These are phyloP conservation scores for Hydriomena furcata DNA, from an alignment of 2,888 invertebrate genomes.

Conservation along the genomic window DNA sequence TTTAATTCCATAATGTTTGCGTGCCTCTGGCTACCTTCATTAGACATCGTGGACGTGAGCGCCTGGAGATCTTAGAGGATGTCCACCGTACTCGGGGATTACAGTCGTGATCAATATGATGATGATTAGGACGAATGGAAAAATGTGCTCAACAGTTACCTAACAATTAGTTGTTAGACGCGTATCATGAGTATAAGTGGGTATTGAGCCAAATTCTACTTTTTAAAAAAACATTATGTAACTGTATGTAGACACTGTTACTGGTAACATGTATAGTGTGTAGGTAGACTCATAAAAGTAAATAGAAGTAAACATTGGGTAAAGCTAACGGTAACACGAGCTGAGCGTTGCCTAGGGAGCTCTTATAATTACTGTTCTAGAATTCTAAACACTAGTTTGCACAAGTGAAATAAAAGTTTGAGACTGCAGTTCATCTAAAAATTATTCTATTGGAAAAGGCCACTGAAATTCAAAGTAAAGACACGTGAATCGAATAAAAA, in stretches of 20 bases:
- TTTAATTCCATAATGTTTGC: no score
- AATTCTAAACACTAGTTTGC: conserved; percentile 12
- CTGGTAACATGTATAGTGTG: conserved; percentile 6
- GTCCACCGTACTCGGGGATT: no score
- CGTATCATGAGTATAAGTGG: no score
- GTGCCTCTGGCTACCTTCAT: no score
- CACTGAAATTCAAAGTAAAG: conserved; percentile 3
- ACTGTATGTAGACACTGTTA: not conserved
- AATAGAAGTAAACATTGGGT: conserved; percentile 19
- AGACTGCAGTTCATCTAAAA: not conserved
- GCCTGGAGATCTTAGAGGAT: no score
- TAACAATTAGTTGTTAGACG: no score
- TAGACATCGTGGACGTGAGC: no score
- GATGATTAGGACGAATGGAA: no score
- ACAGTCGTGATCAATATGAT: no score
- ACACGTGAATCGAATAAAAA: conserved; percentile 15
- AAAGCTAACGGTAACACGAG: conserved; percentile 19
- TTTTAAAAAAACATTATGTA: conserved; percentile 5
- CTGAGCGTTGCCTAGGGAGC: conserved; percentile 23
- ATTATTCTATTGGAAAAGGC: not conserved
- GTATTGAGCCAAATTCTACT: no score
- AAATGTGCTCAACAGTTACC: no score
- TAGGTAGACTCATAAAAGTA: conserved; percentile 9
- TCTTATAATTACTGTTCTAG: conserved; percentile 27
- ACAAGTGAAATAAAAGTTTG: not conserved